phyloP scores from a whole-genome alignment of 37 sponge, comb jelly and placozoan genomes.

The Bolinopsis microptera region DNA sequence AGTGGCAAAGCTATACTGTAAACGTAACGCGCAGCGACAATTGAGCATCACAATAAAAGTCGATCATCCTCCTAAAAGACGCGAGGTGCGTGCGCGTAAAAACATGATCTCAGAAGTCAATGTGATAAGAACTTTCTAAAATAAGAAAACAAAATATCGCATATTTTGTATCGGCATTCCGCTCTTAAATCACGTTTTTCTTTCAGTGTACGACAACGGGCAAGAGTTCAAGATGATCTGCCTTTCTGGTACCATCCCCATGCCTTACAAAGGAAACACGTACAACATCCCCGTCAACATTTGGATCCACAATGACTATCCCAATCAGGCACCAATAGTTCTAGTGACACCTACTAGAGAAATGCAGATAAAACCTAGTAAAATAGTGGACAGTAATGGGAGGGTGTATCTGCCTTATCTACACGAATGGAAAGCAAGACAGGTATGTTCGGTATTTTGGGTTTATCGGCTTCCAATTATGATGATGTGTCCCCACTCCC shows the following conservation, averaged over 20 bases:
- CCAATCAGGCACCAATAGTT: slow-evolving; percentile 76
- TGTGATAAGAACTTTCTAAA: not conserved
- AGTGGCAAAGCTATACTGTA: too few species aligned
- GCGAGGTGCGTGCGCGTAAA: not conserved
- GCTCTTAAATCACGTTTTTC: not conserved
- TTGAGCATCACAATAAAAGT: not conserved
- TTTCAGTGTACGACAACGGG: slow-evolving; percentile 65
- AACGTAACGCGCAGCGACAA: not conserved
- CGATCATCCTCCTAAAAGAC: not conserved
- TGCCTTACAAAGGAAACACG: slow-evolving; percentile 71
- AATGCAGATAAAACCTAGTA: slow-evolving; percentile 86
- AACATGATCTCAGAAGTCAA: slow-evolving; percentile 1
- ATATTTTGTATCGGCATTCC: not conserved
- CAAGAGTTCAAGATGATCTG: slow-evolving; percentile 64
- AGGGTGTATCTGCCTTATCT: slow-evolving; percentile 92
- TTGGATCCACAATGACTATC: slow-evolving; percentile 80
- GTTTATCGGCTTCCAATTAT: not conserved
- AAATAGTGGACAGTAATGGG: slow-evolving; percentile 86
- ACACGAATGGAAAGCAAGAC: slow-evolving; percentile 83
- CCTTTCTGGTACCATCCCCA: slow-evolving; percentile 52
- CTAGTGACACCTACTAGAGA: slow-evolving; percentile 86
- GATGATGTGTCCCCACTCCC: not conserved
- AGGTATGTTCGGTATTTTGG: slow-evolving; percentile 74
- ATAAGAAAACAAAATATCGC: not conserved
- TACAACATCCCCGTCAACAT: slow-evolving; percentile 96